phyloP scores from a whole-genome alignment of 2,113 vertebrate genomes.

The Scalopus aquaticus region DNA sequence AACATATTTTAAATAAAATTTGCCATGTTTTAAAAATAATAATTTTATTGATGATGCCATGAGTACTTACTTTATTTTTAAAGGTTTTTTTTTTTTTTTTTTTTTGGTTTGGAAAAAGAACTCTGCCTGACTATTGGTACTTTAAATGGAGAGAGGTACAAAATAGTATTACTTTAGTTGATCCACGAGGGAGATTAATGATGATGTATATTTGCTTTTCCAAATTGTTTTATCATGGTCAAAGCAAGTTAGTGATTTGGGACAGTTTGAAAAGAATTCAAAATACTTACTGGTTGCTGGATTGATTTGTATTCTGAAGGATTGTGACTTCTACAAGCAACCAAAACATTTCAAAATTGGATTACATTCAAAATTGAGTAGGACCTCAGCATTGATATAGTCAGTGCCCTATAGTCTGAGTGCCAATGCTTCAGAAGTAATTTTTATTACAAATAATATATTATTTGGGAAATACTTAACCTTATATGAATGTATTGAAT shows the following conservation, averaged over 20 bases:
- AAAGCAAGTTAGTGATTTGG: neutral
- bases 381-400: neutral
- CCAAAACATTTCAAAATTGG: constrained; percentile 21
- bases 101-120: neutral
- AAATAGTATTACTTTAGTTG: neutral
- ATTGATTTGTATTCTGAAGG: constrained; percentile 22
- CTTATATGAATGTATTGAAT: neutral
- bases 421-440: neutral
- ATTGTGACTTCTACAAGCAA: constrained; percentile 12
- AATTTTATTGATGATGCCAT: neutral
- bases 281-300: neutral
- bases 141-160: neutral
- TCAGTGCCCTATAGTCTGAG: neutral
- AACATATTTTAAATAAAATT: constrained; percentile 53
- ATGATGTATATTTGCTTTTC: neutral
- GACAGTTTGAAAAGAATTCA: constrained; percentile 9
- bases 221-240: neutral
- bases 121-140: neutral
- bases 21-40: neutral
- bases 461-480: constrained; percentile 23
- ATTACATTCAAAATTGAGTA: neutral
- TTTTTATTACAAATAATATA: neutral
- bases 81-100: neutral
- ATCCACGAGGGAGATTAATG: neutral
- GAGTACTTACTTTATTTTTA: constrained; percentile 14